Base-by-base conservation (phyloP, 2,888 invertebrate species). In the Agrotis segetum region DNA sequence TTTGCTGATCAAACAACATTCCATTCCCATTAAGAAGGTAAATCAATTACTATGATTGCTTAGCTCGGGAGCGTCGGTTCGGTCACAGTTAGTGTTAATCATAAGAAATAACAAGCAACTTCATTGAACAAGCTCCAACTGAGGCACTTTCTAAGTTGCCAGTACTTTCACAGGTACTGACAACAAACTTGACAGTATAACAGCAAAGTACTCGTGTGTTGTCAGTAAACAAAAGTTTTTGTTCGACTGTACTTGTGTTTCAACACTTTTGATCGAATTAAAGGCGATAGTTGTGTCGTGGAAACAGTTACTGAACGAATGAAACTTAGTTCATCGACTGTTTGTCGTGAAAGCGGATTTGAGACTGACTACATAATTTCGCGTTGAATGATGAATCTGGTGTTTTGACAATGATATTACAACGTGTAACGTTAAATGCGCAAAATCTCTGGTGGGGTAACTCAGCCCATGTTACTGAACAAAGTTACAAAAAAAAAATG, bases 1-100 rank as follows among this genome's bases (percentile, higher is more conserved):
- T 84, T 86, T 74, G 68, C 79, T 74, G 77, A 71, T 77, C 79
- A 85, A 86, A 85, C 83, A 82, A 81, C 71, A 79, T 84, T 85
- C 69, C 46, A 73, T 62, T 75, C 66, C 74, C 79, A 85, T 80
- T 84, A 83, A 67, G 77, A 77, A 72, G 70, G 70, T 79, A 84
- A 88, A 85, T 85, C 84, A 87, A 87, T 88, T 88, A 87, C 80
- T 72, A 67, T 87, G 82, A 88, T 88, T 87, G 82, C 74, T 79
- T 67, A 52, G 76, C 71, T 67, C 46, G 67, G 65, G 68, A 40
- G 34, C 46, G 55, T 34, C 34, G 34, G 79, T 78, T 40, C 79
- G 68, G 63, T 79, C 77, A 62, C 67, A 68, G 47, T 67, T 75
- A 67, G 74, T 53, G 81, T 80, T 74, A 74, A 80, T 80, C 50